Base-by-base conservation (phyloP, 2,113 vertebrate species). In the Triplophysa siluroides region DNA sequence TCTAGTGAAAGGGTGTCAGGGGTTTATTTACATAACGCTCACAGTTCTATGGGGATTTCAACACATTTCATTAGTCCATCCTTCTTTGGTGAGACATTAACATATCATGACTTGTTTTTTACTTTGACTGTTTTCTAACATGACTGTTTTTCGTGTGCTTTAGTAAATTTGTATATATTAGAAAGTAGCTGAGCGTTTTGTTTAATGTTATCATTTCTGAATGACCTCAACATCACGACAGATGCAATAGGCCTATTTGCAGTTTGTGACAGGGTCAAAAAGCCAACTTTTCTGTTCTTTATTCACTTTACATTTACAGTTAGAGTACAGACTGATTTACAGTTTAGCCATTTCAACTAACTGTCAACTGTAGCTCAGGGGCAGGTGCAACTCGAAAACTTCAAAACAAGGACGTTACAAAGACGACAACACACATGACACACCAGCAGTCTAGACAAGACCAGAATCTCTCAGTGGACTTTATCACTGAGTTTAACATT, bases 271-370 rank as follows among this genome's bases (percentile, higher is more conserved):
- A 56, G n/a, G n/a, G 54, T 13, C 29, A 73, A 58, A 18, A 21
- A 8, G 29, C 9, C 29, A 23, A n/a, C 26, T 71, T 71, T 38
- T 29, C 50, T 18, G 1, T 41, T 23, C 54, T 43, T 43, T 18
- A 43, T 60, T 73, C 11, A 13, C 29, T 60, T 60, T 23, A 60
- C 71, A 73, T 58, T 56, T 29, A 72, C 29, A 14, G 50, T 21
- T 14, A 52, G 8, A 29, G 33, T 38, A 38, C 33, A 38, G 2
- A 38, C 33, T 3, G 33, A 38, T 38, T 38, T 38, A 38, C 69
- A 58, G 29, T 72, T 58, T 60, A 61, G 71, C 3, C 54, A 60
- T 21, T 73, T 43, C 21, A 24, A 54, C 8, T 21, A 73, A 73
- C 61, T 24, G 18, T 60, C 54, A 73, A 73, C 71, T 23, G 18